A percentile compares a stretch with the other conserved stretches of the same genome.
Evolutionary conservation across 2,888 invertebrate species (phyloP).

Genomic region (Lasioglossum oenotherae): DNA sequence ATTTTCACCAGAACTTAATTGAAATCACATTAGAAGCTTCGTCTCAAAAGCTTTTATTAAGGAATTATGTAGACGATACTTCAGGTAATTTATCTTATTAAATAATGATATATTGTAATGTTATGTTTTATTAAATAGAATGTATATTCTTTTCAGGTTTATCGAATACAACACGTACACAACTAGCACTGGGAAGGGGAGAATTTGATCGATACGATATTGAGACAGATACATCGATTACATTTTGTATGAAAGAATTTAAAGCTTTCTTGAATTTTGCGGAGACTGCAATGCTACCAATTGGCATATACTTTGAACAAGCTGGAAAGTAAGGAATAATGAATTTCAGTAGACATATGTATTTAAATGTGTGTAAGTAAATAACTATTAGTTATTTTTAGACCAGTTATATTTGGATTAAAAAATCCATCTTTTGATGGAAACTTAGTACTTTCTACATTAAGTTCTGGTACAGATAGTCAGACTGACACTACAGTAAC

Average conservation of each 20-base stretch:
- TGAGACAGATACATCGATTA: conserved; percentile 89
- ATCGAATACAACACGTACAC: conserved; percentile 90
- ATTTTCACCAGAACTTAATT: conserved; percentile 91
- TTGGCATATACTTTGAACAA: conserved; percentile 90
- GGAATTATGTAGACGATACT: conserved; percentile 91
- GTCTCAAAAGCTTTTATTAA: conserved; percentile 87
- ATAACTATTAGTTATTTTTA: conserved; percentile 85
- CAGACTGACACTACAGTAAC: conserved; percentile 78
- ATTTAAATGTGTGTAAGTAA: conserved; percentile 84
- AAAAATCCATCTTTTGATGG: conserved; percentile 91
- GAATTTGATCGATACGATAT: conserved; percentile 91
- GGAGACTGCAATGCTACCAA: conserved; percentile 89
- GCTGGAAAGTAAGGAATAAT: conserved; percentile 88
- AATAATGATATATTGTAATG: not conserved
- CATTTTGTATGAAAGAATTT: conserved; percentile 94
- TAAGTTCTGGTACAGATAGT: conserved; percentile 86
- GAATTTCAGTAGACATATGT: conserved; percentile 25
- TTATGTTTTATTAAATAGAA: not conserved
- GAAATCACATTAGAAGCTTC: conserved; percentile 92
- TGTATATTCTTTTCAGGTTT: conserved; percentile 85
- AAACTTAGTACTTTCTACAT: conserved; percentile 92
- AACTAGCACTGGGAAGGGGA: conserved; percentile 89
- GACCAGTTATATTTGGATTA: conserved; percentile 91
- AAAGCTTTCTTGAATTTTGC: conserved; percentile 92
- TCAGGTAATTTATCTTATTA: conserved; percentile 81